Base-by-base conservation (phyloP, 2,888 invertebrate species). In the Plebejus argus region DNA sequence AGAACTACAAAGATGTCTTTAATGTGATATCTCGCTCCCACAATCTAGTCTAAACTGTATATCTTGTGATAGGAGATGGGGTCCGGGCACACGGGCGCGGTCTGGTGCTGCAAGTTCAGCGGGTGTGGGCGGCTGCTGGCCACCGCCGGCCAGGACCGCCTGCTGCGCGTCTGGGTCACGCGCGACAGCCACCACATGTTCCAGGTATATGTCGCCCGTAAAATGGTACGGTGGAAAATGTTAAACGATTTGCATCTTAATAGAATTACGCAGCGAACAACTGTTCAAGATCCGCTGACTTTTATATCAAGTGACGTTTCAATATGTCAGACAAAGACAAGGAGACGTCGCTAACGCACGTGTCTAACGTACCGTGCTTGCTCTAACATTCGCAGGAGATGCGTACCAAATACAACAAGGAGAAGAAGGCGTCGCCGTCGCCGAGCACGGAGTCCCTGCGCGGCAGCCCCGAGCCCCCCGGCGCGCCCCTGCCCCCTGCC, bases 61-160 rank as follows among this genome's bases (percentile, higher is more conserved):
- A 23, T 23, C 3, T 3, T 20, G 10, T 12, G 61, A 18, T 86
- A 96, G 95, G 97, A 98, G 86, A 94, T 98, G 83, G 96, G 96
- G 79, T 96, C 96, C 1, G 97, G 97, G 78, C 98, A 99, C 89
- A 96, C 96, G 15, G 98, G 99, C 72, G 98, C 99, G 1, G 98
- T 99, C 83, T 99, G 99, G 99, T 99, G 99, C 86, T 99, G 99
- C 97, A 99, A 99, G 92, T 99, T 99, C 91, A 99, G 99, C 78
- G 97, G 97, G 78, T 99, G 99, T 93, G 99, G 99, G 0, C 95
- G 99, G 18, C 94, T 99, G 80, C 92, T 99, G 84, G 99, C 99
- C 39, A 99, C 99, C 0, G 99, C 99, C 77, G 99, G 99, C 0
- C 99, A 99, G 94, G 99, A 99, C 94, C 96, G 97, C 83, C 96